Evolutionary conservation across 2,113 vertebrate species (phyloP), one percentile per base, ranked within the genome.

Genomic region (Girardinichthys multiradiatus): DNA sequence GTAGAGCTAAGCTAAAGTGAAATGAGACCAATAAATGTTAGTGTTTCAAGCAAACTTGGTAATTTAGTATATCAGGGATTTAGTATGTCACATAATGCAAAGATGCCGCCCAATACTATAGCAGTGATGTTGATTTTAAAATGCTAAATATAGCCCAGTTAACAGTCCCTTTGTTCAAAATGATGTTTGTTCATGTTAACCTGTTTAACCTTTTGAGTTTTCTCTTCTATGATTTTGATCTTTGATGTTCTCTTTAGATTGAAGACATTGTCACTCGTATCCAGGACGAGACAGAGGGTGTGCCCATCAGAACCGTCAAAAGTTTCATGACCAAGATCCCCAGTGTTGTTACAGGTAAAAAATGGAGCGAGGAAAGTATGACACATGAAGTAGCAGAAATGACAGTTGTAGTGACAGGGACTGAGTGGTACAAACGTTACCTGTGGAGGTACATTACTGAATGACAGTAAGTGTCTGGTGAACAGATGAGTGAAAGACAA

Each of bases 261-360:
- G 98, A 99, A 92, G 96, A 98, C 60, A 97, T 99, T 4, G 85
- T 99, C 86, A 96, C 95, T 0, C 95, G 86, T 68, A 97, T 99
- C 93, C 98, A 99, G 82, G 96, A 99, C 83, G 98, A 98, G 91
- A 93, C 95, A 0, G 97, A 97, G 2, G 98, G 98, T 4, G 96
- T 99, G 59, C 96, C 96, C 57, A 95, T 99, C 88, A 95, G 97
- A 85, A 99, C 97, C 19, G 98, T 99, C 86, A 99, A 99, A 94
- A 99, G 98, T 86, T 99, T 99, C 91, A 95, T 99, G 93, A 97
- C 98, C 74, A 99, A 99, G 93, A 99, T 99, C 87, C 98, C 97
- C 85, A 99, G 98, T 17, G 97, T 99, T 0, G 97, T 98, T 84
- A 99, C 98, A 2, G 98, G 98, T 98, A 93, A 95, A 87, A 73